phyloP scores from a whole-genome alignment of 2,113 vertebrate species.

The Urocynchramus pylzowi region DNA sequence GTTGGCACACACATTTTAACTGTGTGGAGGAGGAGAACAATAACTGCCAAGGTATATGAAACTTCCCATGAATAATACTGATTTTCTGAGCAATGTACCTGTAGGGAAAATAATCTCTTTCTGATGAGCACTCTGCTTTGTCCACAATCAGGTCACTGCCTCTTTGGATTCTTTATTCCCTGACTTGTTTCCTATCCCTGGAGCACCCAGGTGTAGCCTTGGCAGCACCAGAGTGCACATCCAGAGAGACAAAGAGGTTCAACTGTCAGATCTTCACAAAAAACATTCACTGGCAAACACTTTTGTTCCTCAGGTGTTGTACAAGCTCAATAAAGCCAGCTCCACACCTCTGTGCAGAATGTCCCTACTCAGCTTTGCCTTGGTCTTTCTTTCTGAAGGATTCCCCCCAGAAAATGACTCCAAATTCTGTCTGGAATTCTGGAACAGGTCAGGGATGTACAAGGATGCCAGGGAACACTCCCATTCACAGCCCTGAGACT shows the following conservation, averaged over 20 bases:
- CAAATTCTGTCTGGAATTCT: not conserved
- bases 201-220: not conserved
- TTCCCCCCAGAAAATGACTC: not conserved
- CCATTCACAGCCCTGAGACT: not conserved
- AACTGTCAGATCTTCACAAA: not conserved
- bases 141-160: not conserved
- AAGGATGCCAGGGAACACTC: not conserved
- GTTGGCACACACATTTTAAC: not conserved
- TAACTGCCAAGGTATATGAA: not conserved
- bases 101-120: not conserved
- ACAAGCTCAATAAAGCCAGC: not conserved
- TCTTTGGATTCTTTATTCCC: not conserved
- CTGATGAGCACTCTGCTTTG: not conserved
- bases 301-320: not conserved
- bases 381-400: not conserved
- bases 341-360: not conserved
- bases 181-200: not conserved
- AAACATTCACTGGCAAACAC: not conserved
- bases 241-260: not conserved
- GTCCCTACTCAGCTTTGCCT: not conserved
- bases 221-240: not conserved
- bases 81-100: not conserved
- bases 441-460: not conserved
- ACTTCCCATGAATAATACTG: not conserved
- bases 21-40: not conserved